Percentiles rank a stretch among this genome's conserved stretches.
Conservation (phyloP, 2,888 invertebrate species). For the Eledona agricola region DNA sequence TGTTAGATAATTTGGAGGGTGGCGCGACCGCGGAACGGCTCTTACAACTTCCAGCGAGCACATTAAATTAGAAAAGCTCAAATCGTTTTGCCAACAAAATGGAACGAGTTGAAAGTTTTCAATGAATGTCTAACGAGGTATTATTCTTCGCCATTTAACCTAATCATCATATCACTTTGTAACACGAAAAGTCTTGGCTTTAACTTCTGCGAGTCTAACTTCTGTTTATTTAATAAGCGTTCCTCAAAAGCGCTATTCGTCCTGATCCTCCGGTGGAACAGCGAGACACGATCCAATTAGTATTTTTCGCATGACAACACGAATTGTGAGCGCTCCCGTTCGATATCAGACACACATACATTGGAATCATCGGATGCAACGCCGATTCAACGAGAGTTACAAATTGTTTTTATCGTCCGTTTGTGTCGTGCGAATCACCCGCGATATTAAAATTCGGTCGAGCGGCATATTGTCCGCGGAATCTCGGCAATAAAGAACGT, state of each 20-base stretch:
- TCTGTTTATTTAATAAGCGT: constrained; percentile 36
- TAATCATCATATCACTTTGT: constrained; percentile 63
- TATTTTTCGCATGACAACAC: constrained; percentile 27
- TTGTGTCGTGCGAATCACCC: constrained; percentile 10
- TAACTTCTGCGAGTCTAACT: constrained; percentile 22
- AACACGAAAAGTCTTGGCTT: constrained; percentile 52
- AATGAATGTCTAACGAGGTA: constrained; percentile 63
- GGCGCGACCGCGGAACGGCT: constrained; percentile 45
- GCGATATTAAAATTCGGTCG: constrained; percentile 28
- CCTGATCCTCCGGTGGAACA: not conserved
- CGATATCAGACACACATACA: constrained; percentile 2
- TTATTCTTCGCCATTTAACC: constrained; percentile 63
- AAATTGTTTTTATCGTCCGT: constrained; percentile 29
- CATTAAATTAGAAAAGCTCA: constrained; percentile 60
- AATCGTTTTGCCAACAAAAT: constrained; percentile 58
- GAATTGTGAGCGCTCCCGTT: constrained; percentile 6
- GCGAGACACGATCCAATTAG: constrained; percentile 23
- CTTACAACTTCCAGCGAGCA: constrained; percentile 40
- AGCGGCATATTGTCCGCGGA: constrained; percentile 28
- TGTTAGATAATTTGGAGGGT: constrained; percentile 48
- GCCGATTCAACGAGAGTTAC: constrained; percentile 21
- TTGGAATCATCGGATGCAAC: constrained; percentile 17
- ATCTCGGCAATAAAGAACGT: constrained; percentile 33
- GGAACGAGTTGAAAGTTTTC: constrained; percentile 60
- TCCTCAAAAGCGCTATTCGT: not conserved